Base-by-base conservation (phyloP, 2,113 vertebrate genomes). In the Grantiella picta region DNA sequence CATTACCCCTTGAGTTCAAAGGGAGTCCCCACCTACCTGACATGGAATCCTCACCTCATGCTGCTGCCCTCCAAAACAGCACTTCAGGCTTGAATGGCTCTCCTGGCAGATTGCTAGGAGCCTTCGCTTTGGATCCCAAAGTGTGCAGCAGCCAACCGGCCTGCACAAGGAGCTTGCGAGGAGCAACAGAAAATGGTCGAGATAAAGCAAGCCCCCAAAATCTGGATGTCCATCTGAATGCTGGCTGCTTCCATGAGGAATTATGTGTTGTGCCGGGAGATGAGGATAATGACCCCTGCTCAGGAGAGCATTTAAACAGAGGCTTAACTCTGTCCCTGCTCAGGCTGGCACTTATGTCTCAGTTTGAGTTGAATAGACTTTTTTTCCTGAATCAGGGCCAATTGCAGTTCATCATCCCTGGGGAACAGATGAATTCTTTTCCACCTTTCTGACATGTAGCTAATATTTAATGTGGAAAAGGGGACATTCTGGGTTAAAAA, bases 261-360 rank as follows among this genome's bases (percentile, higher is more conserved):
- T 96, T 87, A 95, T 53, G 65, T 72, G 94, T 91, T 96, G 81
- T 94, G 76, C 83, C 20, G 65, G 28, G 65, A 92, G 81, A 82
- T 82, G 60, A n/a, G 84, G 77, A 87, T 97, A 94, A 94, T 94
- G 91, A 95, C 81, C 86, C 86, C 81, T 76, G 81, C 90, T 94
- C 73, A 95, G 86, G 93, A 95, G 93, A 94, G 81, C 86, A 50
- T 96, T 97, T 96, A 95, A 96, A 83, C 86, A 89, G 86, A 91
- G 66, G 78, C 91, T 96, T 95, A 97, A 94, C 84, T 94, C 78
- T 64, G n/a, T 42, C 83, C 63, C 92, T 79, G 89, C 94, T 96
- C 89, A 96, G 82, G 42, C 91, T 94, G 92, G 92, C 94, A 96
- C 94, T 96, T 95, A 90, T 61, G 85, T 82, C 94, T 95, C 90